A percentile compares a stretch with the other conserved stretches of the same genome.
These are phyloP conservation scores for Mesoclemmys tuberculata DNA, from an alignment of 2,113 vertebrate genomes.

Conservation along the genomic window DNA sequence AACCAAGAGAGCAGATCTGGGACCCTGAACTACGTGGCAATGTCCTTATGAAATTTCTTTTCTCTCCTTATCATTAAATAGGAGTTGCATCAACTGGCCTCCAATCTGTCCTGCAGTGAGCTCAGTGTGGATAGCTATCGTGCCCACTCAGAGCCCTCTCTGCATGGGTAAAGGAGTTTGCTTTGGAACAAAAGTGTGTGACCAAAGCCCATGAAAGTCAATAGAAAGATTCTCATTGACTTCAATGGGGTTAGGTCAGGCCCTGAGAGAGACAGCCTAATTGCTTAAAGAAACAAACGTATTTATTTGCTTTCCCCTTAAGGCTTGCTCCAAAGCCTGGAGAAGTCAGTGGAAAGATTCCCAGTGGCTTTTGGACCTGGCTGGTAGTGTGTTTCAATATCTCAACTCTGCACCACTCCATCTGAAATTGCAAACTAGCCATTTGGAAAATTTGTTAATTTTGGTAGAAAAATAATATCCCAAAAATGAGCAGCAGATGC, in stretches of 20 bases:
- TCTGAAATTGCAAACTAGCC: not conserved
- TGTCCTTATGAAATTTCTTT: not conserved
- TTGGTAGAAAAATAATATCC: conserved; percentile 5
- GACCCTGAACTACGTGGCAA: not conserved
- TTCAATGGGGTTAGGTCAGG: not conserved
- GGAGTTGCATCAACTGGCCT: too few relatives aligned
- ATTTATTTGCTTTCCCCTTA: not conserved
- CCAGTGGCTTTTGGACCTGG: not conserved
- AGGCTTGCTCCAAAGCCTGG: not conserved
- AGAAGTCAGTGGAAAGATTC: not conserved
- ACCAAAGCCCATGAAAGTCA: not conserved
- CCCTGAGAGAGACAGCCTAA: not conserved
- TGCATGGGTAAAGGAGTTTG: not conserved
- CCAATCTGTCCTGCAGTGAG: not conserved
- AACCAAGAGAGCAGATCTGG: not conserved
- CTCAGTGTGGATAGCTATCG: not conserved
- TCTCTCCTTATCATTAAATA: not conserved
- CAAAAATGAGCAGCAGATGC: not conserved
- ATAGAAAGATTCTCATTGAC: not conserved
- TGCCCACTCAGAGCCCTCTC: not conserved
- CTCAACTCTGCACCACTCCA: not conserved
- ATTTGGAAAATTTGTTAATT: not conserved
- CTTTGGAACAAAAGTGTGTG: not conserved
- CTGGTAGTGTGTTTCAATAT: not conserved
- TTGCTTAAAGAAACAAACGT: not conserved